Conservation (phyloP, 2,113 vertebrate species). For the Bos javanicus region DNA sequence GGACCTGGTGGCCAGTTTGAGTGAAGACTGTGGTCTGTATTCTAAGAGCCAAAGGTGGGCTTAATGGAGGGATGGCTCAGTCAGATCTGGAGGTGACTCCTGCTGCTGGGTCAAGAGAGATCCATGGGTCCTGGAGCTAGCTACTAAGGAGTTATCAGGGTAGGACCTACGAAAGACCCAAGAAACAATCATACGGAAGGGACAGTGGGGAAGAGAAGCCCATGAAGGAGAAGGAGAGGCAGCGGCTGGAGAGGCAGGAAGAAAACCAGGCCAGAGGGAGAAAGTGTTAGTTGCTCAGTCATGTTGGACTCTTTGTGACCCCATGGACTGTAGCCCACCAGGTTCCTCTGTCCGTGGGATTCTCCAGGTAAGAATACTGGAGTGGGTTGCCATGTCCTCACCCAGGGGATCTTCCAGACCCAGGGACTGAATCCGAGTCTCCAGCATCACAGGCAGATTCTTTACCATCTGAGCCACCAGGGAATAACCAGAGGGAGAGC, state of each 20-base stretch:
- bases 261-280: background rate
- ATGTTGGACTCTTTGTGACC: background rate
- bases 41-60: background rate
- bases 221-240: fast-evolving
- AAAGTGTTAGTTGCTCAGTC: background rate
- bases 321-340: background rate
- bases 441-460: background rate
- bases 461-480: background rate
- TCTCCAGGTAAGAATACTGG: background rate
- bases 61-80: background rate
- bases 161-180: background rate
- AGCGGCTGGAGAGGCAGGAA: background rate
- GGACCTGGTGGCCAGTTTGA: background rate
- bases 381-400: background rate
- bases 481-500: background rate
- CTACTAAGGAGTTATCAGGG: background rate
- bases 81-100: background rate
- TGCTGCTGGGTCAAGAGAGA: background rate
- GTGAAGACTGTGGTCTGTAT: background rate
- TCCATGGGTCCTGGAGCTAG: background rate
- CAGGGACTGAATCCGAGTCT: background rate
- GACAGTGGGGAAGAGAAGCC: background rate
- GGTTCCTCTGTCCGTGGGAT: background rate
- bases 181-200: background rate
- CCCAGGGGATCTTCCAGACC: background rate